Evolutionary conservation across 1,140 invertebrate genomes (phyloP).

Genomic region (Bombyx mori): ASM3026992v2 NC_085116.1:5556501-5557000

Average conservation of each 20-base stretch:
- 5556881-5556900: slow-evolving; percentile 82
- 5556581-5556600: too few species aligned
- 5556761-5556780: slow-evolving; percentile 99
- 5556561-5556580: too few species aligned
- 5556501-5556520: too few species aligned
- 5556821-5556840: slow-evolving; percentile 97
- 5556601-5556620: too few species aligned
- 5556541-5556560: too few species aligned
- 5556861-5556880: slow-evolving; percentile 82
- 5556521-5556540: too few species aligned
- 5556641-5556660: too few species aligned
- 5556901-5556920: slow-evolving; percentile 82
- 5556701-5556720: slow-evolving; percentile 83
- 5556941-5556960: slow-evolving; percentile 89
- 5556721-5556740: slow-evolving; percentile 86
- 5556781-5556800: slow-evolving; percentile 96
- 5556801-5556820: slow-evolving; percentile 96
- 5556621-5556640: too few species aligned
- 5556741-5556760: slow-evolving; percentile 93
- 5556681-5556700: slow-evolving; percentile 80
- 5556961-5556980: slow-evolving; percentile 52
- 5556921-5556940: slow-evolving; percentile 97
- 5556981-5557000: too few species aligned
- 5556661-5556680: slow-evolving; percentile 21
- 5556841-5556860: slow-evolving; percentile 87